Conservation (phyloP, 1,140 invertebrate genomes). For the Drosophila baimaii region DNA sequence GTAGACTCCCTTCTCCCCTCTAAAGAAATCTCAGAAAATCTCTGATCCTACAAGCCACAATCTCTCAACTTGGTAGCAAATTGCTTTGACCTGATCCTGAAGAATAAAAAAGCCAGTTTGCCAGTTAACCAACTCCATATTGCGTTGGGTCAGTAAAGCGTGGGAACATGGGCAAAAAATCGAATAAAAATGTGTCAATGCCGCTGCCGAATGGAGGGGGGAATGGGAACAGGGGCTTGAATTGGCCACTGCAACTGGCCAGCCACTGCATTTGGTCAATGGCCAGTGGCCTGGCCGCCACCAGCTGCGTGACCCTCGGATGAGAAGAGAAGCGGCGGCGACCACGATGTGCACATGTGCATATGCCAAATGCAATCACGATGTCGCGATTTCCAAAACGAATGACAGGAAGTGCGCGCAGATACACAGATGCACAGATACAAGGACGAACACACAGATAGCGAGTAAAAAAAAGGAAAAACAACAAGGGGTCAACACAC, state of each 20-base stretch:
- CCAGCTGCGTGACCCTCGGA: conserved; percentile 48
- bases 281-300: conserved; percentile 23
- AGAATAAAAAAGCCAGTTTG: background rate
- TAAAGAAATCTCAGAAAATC: background rate
- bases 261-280: conserved; percentile 48
- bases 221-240: too few species aligned
- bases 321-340: conserved; percentile 5
- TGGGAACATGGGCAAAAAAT: conserved; percentile 47
- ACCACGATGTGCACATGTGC: conserved; percentile 33
- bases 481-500: conserved; percentile 33
- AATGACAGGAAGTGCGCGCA: conserved; percentile 67
- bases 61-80: too few species aligned
- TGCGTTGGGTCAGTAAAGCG: conserved; percentile 62
- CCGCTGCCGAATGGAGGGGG: conserved; percentile 20
- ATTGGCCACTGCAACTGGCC: conserved; percentile 46
- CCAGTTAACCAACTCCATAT: conserved; percentile 19
- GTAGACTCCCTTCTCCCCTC: background rate
- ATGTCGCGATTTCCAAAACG: conserved; percentile 54
- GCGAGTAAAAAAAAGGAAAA: too few species aligned
- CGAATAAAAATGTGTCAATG: conserved; percentile 72
- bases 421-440: conserved; percentile 29
- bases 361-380: conserved; percentile 68
- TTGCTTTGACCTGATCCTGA: background rate
- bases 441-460: conserved; percentile 15
- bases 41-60: background rate